Conservation (phyloP, 2,888 invertebrate species). For the Lasioglossum oenotherae region DNA sequence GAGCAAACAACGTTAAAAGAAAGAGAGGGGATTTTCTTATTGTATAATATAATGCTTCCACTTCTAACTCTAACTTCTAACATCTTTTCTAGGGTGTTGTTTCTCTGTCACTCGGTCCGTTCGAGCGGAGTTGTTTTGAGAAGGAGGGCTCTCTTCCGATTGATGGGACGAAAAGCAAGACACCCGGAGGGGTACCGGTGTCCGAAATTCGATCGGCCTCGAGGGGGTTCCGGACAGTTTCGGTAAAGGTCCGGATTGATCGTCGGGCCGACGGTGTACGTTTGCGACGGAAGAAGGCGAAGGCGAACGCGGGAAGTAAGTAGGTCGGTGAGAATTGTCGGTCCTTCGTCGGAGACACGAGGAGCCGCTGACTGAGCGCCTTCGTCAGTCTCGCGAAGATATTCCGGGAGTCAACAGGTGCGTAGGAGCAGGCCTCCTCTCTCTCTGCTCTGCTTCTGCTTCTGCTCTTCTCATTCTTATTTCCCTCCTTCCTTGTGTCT, state of each 20-base stretch:
- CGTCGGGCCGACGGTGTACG: slow-evolving; percentile 38
- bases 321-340: slow-evolving; percentile 83
- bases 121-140: too few species aligned
- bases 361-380: slow-evolving; percentile 76
- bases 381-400: slow-evolving; percentile 83
- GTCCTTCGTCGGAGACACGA: slow-evolving; percentile 78
- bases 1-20: too few species aligned
- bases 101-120: too few species aligned
- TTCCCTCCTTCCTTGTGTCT: not conserved
- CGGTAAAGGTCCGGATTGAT: slow-evolving; percentile 29
- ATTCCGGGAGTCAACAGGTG: slow-evolving; percentile 84
- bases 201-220: not conserved
- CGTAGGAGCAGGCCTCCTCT: slow-evolving; percentile 60
- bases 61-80: too few species aligned
- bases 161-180: not conserved
- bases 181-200: not conserved
- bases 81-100: too few species aligned
- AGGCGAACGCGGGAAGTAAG: slow-evolving; percentile 78
- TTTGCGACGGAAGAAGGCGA: slow-evolving; percentile 66
- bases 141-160: not conserved
- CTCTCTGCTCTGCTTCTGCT: not conserved
- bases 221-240: slow-evolving; percentile 4
- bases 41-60: too few species aligned
- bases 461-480: not conserved
- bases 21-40: too few species aligned